Evolutionary conservation across 35 echinoderm and acorn worm species (phyloP), one percentile per base, ranked within the genome.

Genomic region (Strongylocentrotus purpuratus): DNA sequence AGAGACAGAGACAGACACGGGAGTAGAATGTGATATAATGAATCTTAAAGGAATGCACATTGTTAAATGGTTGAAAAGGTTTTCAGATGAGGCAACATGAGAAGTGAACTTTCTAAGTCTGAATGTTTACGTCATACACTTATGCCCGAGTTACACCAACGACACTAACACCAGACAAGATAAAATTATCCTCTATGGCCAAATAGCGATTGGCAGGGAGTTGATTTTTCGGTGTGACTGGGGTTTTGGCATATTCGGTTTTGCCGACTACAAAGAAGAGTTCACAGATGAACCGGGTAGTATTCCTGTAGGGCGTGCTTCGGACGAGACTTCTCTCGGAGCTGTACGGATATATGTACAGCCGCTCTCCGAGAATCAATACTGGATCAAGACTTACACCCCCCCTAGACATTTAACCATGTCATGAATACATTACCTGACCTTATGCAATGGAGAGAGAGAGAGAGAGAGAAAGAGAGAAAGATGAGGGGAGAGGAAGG

Each of bases 401-500:
- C 65, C 61, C 65, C 25, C 65, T 28, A 78, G 65, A 78, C 65
- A 78, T 78, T 78, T 78, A 78, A 78, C 50, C 22, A 78, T 78
- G 65, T 78, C 65, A 78, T 78, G 65, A 78, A 78, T 78, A 78
- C 20, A 78, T 78, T 78, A 78, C 65, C 20, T 78, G 65, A 59
- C 11, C 52, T 78, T 78, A 78, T 78, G 65, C 65, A 78, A 78
- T 78, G 20, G 65, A 78, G 28, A 78, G 20, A 78, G 28, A 28
- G 28, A 78, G 65, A 78, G 65, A 78, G 6, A 78, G 65, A 78
- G 8, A 78, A 4, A n/a, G 28, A n/a, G 28, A 78, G 0, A 22
- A 22, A 78, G 65, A 28, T 10, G 18, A 25, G 6, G n/a, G 65
- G 6, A 28, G 25, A 28, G 4, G 61, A 28, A 14, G 2, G 25